These are phyloP conservation scores for Drosophila rellima DNA, from an alignment of 2,888 invertebrate genomes.

Conservation along the genomic window DNA sequence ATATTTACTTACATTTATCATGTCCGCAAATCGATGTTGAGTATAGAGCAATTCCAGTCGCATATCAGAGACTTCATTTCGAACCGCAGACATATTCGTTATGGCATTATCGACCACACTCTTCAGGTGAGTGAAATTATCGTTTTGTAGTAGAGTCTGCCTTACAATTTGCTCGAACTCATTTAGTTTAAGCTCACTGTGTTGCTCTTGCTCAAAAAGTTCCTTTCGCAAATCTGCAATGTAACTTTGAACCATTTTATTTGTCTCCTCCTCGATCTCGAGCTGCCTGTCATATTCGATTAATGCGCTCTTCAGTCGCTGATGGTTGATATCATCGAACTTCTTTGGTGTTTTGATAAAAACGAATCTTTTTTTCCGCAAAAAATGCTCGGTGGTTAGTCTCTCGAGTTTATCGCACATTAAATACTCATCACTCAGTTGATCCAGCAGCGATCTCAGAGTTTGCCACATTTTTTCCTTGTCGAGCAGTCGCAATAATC, in stretches of 20 bases:
- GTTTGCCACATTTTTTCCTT: constrained; percentile 26
- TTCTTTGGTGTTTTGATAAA: rapidly evolving
- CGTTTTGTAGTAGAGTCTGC: constrained; percentile 14
- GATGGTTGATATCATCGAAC: not conserved
- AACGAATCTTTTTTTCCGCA: constrained; percentile 6
- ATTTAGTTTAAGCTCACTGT: not conserved
- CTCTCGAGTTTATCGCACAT: not conserved
- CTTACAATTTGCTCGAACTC: constrained; percentile 26
- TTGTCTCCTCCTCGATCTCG: not conserved
- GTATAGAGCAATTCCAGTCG: constrained; percentile 22
- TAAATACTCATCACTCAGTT: rapidly evolving
- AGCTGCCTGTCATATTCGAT: constrained; percentile 33
- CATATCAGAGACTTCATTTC: constrained; percentile 34
- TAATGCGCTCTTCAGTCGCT: constrained; percentile 12
- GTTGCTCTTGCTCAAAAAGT: rapidly evolving
- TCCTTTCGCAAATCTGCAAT: not conserved
- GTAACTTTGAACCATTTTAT: rapidly evolving
- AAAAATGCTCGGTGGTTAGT: constrained; percentile 7
- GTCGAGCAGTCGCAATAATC: constrained; percentile 15
- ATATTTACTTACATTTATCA: constrained; percentile 32
- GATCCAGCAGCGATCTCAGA: not conserved
- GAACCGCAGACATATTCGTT: constrained; percentile 12
- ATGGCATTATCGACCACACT: not conserved
- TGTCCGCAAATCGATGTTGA: constrained; percentile 45
- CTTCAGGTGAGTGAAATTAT: constrained; percentile 8